Conservation (phyloP, 2,888 invertebrate species). For the Drosophila rubida region DNA sequence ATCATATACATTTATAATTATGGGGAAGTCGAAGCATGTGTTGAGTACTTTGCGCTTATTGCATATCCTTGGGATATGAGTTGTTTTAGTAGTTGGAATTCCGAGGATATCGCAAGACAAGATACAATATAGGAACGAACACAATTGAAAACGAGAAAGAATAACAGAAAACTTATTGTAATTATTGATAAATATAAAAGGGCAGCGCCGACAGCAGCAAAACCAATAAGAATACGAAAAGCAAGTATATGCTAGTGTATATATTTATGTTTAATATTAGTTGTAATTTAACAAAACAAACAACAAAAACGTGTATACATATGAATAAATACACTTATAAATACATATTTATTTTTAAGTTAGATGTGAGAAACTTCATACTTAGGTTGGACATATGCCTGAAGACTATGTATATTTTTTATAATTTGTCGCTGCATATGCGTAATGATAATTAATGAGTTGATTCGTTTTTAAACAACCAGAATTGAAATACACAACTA, state of each 20-base stretch:
- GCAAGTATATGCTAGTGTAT: constrained; percentile 42
- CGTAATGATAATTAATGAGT: constrained; percentile 57
- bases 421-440: constrained; percentile 68
- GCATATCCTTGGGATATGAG: constrained; percentile 57
- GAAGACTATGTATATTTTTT: constrained; percentile 75
- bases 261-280: constrained; percentile 71
- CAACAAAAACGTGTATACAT: constrained; percentile 19
- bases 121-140: constrained; percentile 29
- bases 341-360: constrained; percentile 43
- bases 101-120: constrained; percentile 58
- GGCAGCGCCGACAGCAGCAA: constrained; percentile 53
- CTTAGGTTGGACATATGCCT: constrained; percentile 61
- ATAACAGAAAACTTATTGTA: constrained; percentile 49
- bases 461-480: constrained; percentile 59
- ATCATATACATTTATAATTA: constrained; percentile 19
- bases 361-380: constrained; percentile 49
- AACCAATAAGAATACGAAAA: constrained; percentile 37
- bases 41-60: constrained; percentile 67
- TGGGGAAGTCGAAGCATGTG: constrained; percentile 54
- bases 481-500: constrained; percentile 37
- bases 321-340: constrained; percentile 22
- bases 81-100: constrained; percentile 46
- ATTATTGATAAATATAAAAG: constrained; percentile 38
- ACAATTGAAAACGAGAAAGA: constrained; percentile 4
- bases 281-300: constrained; percentile 63